Percentiles rank a stretch among this genome's conserved stretches.
Conservation (phyloP, 2,113 vertebrate genomes). For the Chaetura pelagica region DNA sequence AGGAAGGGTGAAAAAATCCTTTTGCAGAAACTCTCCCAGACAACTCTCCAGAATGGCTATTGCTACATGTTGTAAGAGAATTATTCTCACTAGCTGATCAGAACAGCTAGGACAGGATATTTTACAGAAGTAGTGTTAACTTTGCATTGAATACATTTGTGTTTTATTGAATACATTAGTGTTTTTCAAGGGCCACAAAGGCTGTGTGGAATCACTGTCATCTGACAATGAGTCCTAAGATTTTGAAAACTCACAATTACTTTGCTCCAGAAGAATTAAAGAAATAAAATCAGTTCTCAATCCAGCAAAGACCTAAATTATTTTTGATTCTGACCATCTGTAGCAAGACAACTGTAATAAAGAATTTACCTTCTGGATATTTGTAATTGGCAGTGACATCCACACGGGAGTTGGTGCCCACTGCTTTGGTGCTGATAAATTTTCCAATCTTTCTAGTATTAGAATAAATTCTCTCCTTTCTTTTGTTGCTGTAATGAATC, state of each 20-base stretch:
- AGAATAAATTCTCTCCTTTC: conserved; percentile 69
- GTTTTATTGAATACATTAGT: neutral
- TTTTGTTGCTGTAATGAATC: conserved; percentile 72
- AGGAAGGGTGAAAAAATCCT: neutral
- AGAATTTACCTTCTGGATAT: conserved; percentile 80
- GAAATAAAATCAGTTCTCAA: neutral
- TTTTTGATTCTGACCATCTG: neutral
- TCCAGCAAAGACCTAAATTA: neutral
- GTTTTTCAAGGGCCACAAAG: neutral
- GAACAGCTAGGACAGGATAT: neutral
- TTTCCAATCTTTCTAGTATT: conserved; percentile 71
- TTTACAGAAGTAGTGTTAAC: neutral
- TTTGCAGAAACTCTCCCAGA: neutral
- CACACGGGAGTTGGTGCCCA: conserved; percentile 71
- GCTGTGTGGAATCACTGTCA: neutral
- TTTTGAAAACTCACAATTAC: neutral
- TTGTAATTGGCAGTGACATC: conserved; percentile 86
- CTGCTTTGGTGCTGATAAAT: conserved; percentile 86
- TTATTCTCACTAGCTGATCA: neutral
- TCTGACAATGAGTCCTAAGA: neutral
- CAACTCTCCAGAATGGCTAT: neutral
- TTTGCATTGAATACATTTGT: neutral
- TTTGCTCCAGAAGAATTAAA: neutral
- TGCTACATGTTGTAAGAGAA: neutral
- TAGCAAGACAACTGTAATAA: neutral